A percentile compares a stretch with the other conserved stretches of the same genome.
phyloP scores from a whole-genome alignment of 2,888 invertebrate species.

The Chrysolina oricalcia region DNA sequence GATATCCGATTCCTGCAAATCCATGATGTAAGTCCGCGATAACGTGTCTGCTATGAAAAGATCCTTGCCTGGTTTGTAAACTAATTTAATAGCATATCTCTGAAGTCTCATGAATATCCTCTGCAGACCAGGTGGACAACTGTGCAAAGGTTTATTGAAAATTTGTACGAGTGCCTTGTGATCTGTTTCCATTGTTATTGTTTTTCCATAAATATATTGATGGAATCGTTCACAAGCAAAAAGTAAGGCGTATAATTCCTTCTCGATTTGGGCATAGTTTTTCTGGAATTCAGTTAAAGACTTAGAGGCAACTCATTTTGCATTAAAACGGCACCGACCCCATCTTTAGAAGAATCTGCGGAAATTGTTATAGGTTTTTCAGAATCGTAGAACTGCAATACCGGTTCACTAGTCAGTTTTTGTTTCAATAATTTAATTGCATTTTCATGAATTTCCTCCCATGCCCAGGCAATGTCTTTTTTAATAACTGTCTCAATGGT shows the following conservation, averaged over 20 bases:
- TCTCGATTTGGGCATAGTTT: conserved; percentile 58
- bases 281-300: conserved; percentile 51
- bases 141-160: conserved; percentile 51
- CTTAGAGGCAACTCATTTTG: conserved; percentile 57
- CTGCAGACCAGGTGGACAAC: conserved; percentile 55
- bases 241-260: conserved; percentile 54
- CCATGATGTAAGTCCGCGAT: conserved; percentile 43
- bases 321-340: conserved; percentile 52
- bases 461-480: conserved; percentile 27
- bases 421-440: conserved; percentile 14
- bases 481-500: not conserved
- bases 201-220: conserved; percentile 53
- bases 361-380: conserved; percentile 21
- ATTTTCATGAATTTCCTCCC: conserved; percentile 25
- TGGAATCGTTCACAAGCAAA: conserved; percentile 54
- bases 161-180: conserved; percentile 59
- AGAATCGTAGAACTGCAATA: conserved; percentile 19
- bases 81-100: conserved; percentile 56
- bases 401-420: not conserved
- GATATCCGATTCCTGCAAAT: too few relatives aligned
- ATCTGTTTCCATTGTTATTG: conserved; percentile 55
- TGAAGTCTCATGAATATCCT: conserved; percentile 57
- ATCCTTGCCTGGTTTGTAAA: conserved; percentile 56
- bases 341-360: conserved; percentile 23
- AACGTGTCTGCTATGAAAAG: conserved; percentile 54